Percentiles rank a stretch among this genome's conserved stretches.
Evolutionary conservation across 2,888 invertebrate genomes (phyloP).

Genomic region (Rhingia rostrata): DNA sequence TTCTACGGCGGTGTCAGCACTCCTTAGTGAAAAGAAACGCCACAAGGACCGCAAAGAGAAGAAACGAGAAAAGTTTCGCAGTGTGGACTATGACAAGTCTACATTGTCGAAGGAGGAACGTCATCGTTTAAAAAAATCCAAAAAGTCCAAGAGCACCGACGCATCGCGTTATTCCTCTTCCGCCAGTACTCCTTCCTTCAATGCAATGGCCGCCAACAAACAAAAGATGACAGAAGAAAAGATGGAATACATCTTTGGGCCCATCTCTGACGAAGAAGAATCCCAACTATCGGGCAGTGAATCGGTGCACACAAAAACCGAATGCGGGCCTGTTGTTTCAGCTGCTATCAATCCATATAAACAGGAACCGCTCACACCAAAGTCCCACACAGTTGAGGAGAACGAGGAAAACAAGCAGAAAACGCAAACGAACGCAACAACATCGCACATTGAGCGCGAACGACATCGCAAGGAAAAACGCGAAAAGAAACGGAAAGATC

Average conservation of each 20-base stretch:
- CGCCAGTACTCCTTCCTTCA: slow-evolving; percentile 59
- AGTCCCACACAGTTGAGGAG: slow-evolving; percentile 79
- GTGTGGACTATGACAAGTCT: slow-evolving; percentile 77
- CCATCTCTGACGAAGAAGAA: slow-evolving; percentile 90
- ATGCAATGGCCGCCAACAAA: slow-evolving; percentile 45
- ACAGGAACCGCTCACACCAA: slow-evolving; percentile 80
- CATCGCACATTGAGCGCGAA: slow-evolving; percentile 79
- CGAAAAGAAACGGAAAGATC: slow-evolving; percentile 87
- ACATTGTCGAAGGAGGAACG: slow-evolving; percentile 82
- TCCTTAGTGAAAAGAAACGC: slow-evolving; percentile 80
- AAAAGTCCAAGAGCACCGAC: slow-evolving; percentile 83
- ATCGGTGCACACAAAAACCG: slow-evolving; percentile 54
- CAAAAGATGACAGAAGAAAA: slow-evolving; percentile 87
- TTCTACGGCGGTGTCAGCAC: slow-evolving; percentile 66
- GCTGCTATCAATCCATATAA: slow-evolving; percentile 82
- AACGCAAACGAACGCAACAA: slow-evolving; percentile 54
- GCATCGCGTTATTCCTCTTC: slow-evolving; percentile 72
- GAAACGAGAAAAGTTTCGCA: slow-evolving; percentile 81
- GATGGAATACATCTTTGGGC: slow-evolving; percentile 95
- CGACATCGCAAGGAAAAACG: slow-evolving; percentile 84
- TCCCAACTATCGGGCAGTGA: slow-evolving; percentile 79
- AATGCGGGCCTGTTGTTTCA: slow-evolving; percentile 80
- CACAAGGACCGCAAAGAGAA: slow-evolving; percentile 82
- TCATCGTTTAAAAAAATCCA: slow-evolving; percentile 84
- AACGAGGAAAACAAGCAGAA: slow-evolving; percentile 79